Percentiles rank a stretch among this genome's conserved stretches.
Conservation (phyloP, 2,888 invertebrate species). For the Cabera pusaria region DNA sequence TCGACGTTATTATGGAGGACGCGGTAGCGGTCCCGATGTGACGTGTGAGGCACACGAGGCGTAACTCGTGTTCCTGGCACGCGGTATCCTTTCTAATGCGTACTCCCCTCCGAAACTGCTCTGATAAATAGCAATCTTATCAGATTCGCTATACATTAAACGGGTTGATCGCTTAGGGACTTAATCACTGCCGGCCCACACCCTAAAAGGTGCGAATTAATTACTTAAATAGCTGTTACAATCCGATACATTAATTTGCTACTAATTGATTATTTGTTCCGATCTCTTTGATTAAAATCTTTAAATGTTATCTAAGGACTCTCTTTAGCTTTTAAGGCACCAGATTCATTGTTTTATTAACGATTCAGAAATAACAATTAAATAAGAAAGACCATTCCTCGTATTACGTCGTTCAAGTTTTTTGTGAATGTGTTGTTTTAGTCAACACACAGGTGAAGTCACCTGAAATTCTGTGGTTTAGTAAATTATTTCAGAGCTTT, state of each 20-base stretch:
- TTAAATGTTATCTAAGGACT: constrained; percentile 26
- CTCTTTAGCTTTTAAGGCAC: constrained; percentile 22
- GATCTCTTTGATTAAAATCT: constrained; percentile 47
- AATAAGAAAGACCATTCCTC: too few species aligned
- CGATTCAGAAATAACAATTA: too few species aligned
- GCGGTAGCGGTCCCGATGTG: background rate
- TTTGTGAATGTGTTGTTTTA: too few species aligned
- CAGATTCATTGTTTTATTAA: too few species aligned
- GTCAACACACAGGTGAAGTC: too few species aligned
- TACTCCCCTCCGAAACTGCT: constrained; percentile 48
- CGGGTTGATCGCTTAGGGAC: constrained; percentile 50
- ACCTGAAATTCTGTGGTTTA: too few species aligned
- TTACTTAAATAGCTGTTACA: constrained; percentile 60
- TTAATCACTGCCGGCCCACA: constrained; percentile 54
- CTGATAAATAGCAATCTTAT: constrained; percentile 72
- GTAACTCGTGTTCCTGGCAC: constrained; percentile 5
- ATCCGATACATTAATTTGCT: constrained; percentile 57
- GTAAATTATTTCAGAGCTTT: too few species aligned
- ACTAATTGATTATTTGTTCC: constrained; percentile 55
- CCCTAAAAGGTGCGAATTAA: constrained; percentile 68
- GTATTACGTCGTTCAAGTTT: too few species aligned
- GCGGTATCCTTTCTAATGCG: constrained; percentile 45
- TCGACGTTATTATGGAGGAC: constrained; percentile 2
- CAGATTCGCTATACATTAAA: constrained; percentile 64
- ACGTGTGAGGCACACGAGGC: constrained; percentile 2